phyloP scores from a whole-genome alignment of 2,888 invertebrate species.

The Lampropteryx suffumata region DNA sequence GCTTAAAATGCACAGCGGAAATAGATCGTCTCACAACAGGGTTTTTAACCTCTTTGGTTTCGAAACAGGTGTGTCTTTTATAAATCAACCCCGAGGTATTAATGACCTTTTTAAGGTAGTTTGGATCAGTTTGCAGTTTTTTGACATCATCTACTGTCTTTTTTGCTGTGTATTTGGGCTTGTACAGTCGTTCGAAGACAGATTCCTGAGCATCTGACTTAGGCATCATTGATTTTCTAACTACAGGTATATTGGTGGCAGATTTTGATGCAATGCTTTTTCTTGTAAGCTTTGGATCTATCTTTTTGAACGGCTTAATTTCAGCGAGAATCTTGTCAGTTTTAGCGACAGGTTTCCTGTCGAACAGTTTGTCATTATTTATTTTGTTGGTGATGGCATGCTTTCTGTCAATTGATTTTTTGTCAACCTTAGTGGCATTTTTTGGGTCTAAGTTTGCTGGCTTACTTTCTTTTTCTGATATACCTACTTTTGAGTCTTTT shows the following conservation, averaged over 20 bases:
- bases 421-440: neutral
- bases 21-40: conserved; percentile 59
- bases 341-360: conserved; percentile 7
- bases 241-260: conserved; percentile 6
- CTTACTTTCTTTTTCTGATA: neutral
- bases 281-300: conserved; percentile 20
- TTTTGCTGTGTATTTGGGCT: conserved; percentile 53
- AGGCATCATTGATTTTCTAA: conserved; percentile 48
- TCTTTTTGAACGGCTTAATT: conserved; percentile 13
- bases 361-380: conserved; percentile 16
- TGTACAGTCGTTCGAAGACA: conserved; percentile 69
- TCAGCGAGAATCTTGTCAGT: conserved; percentile 20
- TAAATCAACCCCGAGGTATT: conserved; percentile 48
- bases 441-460: neutral
- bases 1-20: conserved; percentile 75
- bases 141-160: conserved; percentile 39
- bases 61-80: conserved; percentile 55
- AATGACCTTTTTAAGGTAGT: conserved; percentile 56
- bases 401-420: conserved; percentile 9
- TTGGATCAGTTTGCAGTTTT: conserved; percentile 54
- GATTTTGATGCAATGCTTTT: conserved; percentile 42
- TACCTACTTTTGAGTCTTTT: neutral
- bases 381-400: conserved; percentile 5
- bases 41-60: conserved; percentile 39
- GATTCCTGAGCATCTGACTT: conserved; percentile 47